Base-by-base conservation (phyloP, 35 echinoderm and acorn worm genomes). In the Anneissia japonica region DNA sequence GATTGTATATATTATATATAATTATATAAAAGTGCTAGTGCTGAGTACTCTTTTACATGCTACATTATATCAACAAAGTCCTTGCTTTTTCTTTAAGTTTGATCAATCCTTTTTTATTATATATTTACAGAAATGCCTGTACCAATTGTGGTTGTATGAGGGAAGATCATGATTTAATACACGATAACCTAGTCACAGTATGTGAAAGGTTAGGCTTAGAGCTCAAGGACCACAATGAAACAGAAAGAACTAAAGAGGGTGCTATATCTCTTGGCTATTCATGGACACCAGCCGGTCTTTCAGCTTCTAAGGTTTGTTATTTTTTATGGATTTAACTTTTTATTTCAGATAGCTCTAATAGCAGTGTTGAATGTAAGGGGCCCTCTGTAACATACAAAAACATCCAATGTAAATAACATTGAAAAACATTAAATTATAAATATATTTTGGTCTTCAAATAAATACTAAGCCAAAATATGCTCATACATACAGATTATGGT, bases 141-240 rank as follows among this genome's bases (percentile, higher is more conserved):
- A 87, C 84, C 46, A 89, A 90, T 74, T 97, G 95, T 77, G 85
- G 89, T 32, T 97, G 95, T 82, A 39, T 79, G 41, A 73, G 95
- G 36, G 91, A 93, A 35, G 95, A 97, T 26, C 95, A 97, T 76
- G 95, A 97, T 74, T 80, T 97, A 72, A 97, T 97, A 81, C 95
- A 97, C 81, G 95, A 97, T 75, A 97, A 97, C 80, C 79, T 93
- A 28, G 95, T 97, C 3, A 97, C 91, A 9, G 91, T 97, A 17
- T 88, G 82, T 83, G 95, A 97, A 83, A 78, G 91, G 26, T 82
- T 97, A 38, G 89, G 89, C 39, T 31, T 97, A 3, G 88, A 85
- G n/a, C 43, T 46, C 29, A 87, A 88, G n/a, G 89, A 84, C 45
- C 80, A 88, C 35, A 85, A 82, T 39, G 85, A 94, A 39, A 79